phyloP scores from a whole-genome alignment of 2,797 vertebrate species.

The Enteromius trimaculatus region DNA sequence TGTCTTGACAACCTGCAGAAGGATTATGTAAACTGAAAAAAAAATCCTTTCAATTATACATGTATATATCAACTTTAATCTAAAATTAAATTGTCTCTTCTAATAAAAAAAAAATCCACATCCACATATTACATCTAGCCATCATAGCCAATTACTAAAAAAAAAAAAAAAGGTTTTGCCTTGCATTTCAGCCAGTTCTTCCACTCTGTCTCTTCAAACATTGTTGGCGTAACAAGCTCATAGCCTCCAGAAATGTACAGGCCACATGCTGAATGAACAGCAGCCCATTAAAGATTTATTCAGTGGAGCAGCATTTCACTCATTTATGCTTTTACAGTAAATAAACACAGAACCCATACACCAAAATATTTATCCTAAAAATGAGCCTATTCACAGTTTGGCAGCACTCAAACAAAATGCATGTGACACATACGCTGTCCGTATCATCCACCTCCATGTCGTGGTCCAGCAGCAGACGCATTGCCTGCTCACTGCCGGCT shows the following conservation, averaged over 20 bases:
- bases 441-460: slow-evolving; percentile 79
- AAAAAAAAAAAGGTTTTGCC: neutral
- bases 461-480: slow-evolving; percentile 84
- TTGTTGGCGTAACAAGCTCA: neutral
- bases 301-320: neutral
- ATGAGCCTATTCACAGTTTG: neutral
- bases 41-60: neutral
- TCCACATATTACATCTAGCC: neutral
- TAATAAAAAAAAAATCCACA: neutral
- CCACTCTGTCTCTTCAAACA: neutral
- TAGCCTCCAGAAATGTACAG: slow-evolving; percentile 6
- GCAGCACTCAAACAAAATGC: neutral
- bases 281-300: slow-evolving; percentile 47
- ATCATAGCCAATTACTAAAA: neutral
- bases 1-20: no score
- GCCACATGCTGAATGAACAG: slow-evolving; percentile 15
- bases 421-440: slow-evolving; percentile 79
- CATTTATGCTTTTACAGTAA: neutral
- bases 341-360: neutral
- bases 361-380: neutral
- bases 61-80: neutral
- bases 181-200: neutral
- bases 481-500: slow-evolving; percentile 81
- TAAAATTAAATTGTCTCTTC: neutral
- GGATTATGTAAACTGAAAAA: no score